phyloP scores from a whole-genome alignment of 2,888 invertebrate species.

The Salpingus planirostris region DNA sequence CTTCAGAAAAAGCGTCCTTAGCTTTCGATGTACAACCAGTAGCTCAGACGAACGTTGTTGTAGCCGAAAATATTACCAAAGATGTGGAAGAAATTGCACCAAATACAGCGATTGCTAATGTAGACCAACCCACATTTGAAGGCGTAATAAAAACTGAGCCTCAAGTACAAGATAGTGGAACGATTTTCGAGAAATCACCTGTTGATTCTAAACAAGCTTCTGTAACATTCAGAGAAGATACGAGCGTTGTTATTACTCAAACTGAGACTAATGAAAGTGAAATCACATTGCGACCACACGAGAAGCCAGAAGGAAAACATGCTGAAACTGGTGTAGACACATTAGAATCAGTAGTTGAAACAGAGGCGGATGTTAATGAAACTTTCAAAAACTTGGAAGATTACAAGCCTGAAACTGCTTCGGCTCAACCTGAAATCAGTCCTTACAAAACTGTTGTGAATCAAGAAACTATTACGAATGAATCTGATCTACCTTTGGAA shows the following conservation, averaged over 20 bases:
- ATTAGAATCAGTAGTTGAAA: constrained; percentile 43
- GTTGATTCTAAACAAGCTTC: constrained; percentile 39
- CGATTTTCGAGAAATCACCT: constrained; percentile 36
- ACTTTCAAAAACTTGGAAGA: constrained; percentile 36
- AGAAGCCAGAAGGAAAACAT: constrained; percentile 32
- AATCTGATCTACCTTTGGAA: constrained; percentile 37
- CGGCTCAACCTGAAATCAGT: constrained; percentile 34
- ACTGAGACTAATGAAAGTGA: constrained; percentile 45
- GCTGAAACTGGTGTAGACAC: constrained; percentile 37
- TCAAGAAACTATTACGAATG: constrained; percentile 41
- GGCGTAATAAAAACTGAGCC: constrained; percentile 40
- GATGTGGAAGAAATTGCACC: constrained; percentile 28
- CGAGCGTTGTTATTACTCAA: constrained; percentile 44
- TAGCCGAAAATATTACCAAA: constrained; percentile 31
- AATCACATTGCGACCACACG: constrained; percentile 31
- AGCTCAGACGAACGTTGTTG: constrained; percentile 40
- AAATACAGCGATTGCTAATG: constrained; percentile 37
- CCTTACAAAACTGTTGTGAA: constrained; percentile 39
- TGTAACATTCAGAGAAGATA: constrained; percentile 38
- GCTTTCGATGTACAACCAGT: constrained; percentile 37
- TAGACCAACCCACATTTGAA: constrained; percentile 43
- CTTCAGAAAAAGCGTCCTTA: constrained; percentile 35
- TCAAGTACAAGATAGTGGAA: constrained; percentile 38
- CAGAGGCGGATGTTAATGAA: constrained; percentile 41
- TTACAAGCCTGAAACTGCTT: constrained; percentile 28